Percentiles rank a stretch among this genome's conserved stretches.
These are phyloP conservation scores for Leucopsar rothschildi DNA, from an alignment of 2,113 vertebrate species.

Conservation along the genomic window DNA sequence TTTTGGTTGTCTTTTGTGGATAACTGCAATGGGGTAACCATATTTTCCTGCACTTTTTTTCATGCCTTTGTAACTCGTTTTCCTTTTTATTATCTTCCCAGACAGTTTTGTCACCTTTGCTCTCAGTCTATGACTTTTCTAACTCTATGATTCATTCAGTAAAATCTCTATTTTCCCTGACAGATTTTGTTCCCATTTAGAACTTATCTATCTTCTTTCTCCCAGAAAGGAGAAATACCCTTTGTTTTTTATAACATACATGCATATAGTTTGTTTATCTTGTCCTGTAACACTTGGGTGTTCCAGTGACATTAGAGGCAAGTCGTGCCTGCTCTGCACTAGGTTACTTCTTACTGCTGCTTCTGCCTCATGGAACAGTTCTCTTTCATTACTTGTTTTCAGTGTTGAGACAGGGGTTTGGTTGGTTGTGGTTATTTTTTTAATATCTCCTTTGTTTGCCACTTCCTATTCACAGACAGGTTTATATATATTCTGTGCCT, in stretches of 20 bases:
- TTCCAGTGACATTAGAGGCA: neutral
- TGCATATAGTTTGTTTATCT: neutral
- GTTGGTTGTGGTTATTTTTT: neutral
- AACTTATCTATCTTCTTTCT: neutral
- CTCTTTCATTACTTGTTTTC: neutral
- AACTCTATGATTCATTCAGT: neutral
- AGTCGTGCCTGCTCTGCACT: neutral
- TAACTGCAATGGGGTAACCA: neutral
- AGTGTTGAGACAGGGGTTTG: neutral
- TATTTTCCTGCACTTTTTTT: neutral
- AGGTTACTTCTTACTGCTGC: neutral
- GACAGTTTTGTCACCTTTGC: neutral
- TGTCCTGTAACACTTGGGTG: neutral
- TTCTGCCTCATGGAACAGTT: neutral
- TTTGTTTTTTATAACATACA: rapidly evolving
- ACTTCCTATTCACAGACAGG: neutral
- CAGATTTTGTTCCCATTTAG: neutral
- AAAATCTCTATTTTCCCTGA: neutral
- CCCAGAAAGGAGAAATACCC: neutral
- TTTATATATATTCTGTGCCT: neutral
- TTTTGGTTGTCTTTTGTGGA: neutral
- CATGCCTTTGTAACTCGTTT: neutral
- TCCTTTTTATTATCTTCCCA: neutral
- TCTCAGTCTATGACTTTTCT: neutral
- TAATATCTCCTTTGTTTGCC: neutral